Evolutionary conservation across 2,113 vertebrate species (phyloP).

Genomic region (Dipodomys stephensi): DNA sequence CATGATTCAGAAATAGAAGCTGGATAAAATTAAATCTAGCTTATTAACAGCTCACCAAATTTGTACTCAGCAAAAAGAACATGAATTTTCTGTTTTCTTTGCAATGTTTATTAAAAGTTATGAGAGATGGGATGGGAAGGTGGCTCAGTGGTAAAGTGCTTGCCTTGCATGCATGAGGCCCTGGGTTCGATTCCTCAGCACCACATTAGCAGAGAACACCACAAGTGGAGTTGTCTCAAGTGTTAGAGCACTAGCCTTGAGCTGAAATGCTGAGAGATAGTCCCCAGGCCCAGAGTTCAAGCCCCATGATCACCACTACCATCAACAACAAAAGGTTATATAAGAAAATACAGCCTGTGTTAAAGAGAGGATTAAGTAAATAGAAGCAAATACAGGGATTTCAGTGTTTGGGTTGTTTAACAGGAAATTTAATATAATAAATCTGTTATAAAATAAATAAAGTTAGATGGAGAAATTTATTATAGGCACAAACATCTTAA

Average conservation of each 20-base stretch:
- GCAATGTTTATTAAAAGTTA: background rate
- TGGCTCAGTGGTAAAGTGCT: too few species aligned
- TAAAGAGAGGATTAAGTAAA: constrained; percentile 1
- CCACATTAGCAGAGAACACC: too few species aligned
- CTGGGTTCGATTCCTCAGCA: too few species aligned
- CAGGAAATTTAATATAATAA: background rate
- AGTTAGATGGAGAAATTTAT: background rate
- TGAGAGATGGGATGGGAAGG: background rate
- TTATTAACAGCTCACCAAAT: background rate
- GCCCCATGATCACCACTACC: too few species aligned
- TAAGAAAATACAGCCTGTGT: background rate
- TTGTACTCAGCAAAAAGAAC: background rate
- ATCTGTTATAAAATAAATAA: background rate
- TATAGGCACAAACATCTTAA: background rate
- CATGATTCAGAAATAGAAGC: constrained; percentile 27
- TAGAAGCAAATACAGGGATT: constrained; percentile 6
- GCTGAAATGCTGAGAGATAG: too few species aligned
- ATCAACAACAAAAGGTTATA: background rate
- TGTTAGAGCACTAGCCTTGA: too few species aligned
- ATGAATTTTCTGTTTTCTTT: background rate
- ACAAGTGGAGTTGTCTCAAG: too few species aligned
- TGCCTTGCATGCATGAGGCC: too few species aligned
- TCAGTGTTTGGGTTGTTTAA: background rate
- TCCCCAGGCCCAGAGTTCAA: too few species aligned
- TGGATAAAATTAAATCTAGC: constrained; percentile 34